phyloP scores from a whole-genome alignment of 2,113 vertebrate species.

The Regulus satrapa region DNA sequence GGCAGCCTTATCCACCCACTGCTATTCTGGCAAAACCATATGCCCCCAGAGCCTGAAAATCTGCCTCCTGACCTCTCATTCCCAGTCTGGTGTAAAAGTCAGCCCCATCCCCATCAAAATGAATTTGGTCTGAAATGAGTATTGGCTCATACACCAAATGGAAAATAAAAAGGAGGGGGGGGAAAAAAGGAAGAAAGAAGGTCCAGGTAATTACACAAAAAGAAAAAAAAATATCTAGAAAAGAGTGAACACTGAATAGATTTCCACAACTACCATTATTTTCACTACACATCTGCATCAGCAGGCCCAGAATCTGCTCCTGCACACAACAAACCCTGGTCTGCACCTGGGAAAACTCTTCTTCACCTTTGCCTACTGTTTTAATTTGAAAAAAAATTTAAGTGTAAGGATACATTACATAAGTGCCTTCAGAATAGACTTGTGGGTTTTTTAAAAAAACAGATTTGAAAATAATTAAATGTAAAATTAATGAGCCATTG shows the following conservation, averaged over 20 bases:
- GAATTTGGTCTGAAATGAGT: neutral
- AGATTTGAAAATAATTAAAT: slow-evolving; percentile 14
- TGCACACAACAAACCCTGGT: neutral
- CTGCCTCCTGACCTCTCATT: neutral
- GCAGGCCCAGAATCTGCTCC: no score
- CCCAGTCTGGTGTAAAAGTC: neutral
- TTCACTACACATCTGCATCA: neutral
- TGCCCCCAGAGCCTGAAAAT: neutral
- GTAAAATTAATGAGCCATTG: slow-evolving; percentile 64
- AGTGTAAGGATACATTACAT: neutral
- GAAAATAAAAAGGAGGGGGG: no score
- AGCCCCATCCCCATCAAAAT: neutral
- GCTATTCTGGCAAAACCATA: neutral
- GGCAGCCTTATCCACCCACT: neutral
- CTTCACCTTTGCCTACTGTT: neutral
- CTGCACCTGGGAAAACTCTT: neutral
- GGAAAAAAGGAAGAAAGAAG: neutral
- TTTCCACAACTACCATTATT: neutral
- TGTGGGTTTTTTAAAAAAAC: neutral
- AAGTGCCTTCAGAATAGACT: slow-evolving; percentile 16
- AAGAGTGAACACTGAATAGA: neutral
- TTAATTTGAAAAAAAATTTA: neutral
- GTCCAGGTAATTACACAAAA: neutral
- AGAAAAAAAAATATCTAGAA: neutral
- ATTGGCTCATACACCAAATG: neutral